Evolutionary conservation across 2,797 vertebrate species (phyloP).

Genomic region (Urosaurus nigricauda): DNA sequence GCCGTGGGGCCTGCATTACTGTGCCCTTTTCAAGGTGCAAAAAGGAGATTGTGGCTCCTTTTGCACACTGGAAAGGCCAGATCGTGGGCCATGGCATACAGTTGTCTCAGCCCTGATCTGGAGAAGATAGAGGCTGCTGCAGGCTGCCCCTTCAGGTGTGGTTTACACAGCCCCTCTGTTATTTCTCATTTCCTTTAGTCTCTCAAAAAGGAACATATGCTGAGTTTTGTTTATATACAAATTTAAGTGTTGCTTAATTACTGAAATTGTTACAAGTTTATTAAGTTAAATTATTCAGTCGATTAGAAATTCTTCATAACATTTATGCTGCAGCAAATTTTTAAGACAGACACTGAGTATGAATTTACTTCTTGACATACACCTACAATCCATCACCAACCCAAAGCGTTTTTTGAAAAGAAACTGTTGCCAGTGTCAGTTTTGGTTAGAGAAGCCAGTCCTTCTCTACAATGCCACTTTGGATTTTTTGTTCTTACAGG

Average conservation of each 20-base stretch:
- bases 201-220: neutral
- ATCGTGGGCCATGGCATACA: too few species aligned
- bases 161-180: too few species aligned
- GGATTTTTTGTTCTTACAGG: neutral
- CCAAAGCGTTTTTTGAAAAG: neutral
- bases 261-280: neutral
- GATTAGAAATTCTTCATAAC: slow-evolving; percentile 1
- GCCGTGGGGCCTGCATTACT: too few species aligned
- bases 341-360: neutral
- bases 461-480: neutral
- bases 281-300: neutral
- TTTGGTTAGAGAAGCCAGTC: neutral
- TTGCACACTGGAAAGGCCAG: too few species aligned
- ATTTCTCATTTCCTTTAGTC: too few species aligned
- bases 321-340: slow-evolving; percentile 7
- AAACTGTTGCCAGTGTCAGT: neutral
- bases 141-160: too few species aligned
- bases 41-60: too few species aligned
- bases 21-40: too few species aligned
- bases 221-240: neutral
- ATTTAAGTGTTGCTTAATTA: neutral
- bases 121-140: too few species aligned
- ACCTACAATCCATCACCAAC: neutral
- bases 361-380: neutral
- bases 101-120: too few species aligned